Base-by-base conservation (phyloP, 2,888 invertebrate genomes). In the Caenorhabditis sp. region DNA sequence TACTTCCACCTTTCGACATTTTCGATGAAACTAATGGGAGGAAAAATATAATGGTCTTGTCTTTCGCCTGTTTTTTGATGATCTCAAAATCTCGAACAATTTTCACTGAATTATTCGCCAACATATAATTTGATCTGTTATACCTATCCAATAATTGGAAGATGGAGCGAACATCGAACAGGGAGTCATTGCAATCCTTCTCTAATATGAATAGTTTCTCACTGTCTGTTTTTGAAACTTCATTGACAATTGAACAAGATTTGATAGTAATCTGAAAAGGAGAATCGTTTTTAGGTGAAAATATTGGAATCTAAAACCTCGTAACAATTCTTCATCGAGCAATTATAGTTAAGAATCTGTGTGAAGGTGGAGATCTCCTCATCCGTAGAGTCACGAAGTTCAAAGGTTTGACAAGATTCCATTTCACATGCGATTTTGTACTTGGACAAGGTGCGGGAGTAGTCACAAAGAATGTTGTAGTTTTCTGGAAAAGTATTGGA, bases 21-120 rank as follows among this genome's bases (percentile, higher is more conserved):
- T 66, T 71, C 12, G 70, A 65, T 17, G 66, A 36, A 21, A 78
- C 72, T 5, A 78, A 21, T 26, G 77, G 77, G 10, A 69, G 26
- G 36, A 78, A 78, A 59, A 72, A 78, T 4, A 75, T 54, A 0
- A 63, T 70, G 14, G 69, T 75, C 53, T 74, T 76, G 26, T 78
- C 78, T 54, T 81, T 77, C 14, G 73, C 67, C 60, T 82, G 81
- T 57, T 82, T 82, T 61, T 67, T 75, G 23, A 80, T 59, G 10
- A 78, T 56, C 54, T 79, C 79, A 38, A 84, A 71, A 43, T 84
- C 83, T 66, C 77, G 72, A 49, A 73, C 67, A 2, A 81, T 27
- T 52, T 74, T 57, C 21, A 82, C 63, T 1, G 71, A 21, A 56
- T 63, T 65, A 49, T 66, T 68, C 36, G 36, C 5, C 3, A 12